These are phyloP conservation scores for Nymphicus hollandicus DNA, from an alignment of 2,113 vertebrate species.

Conservation along the genomic window DNA sequence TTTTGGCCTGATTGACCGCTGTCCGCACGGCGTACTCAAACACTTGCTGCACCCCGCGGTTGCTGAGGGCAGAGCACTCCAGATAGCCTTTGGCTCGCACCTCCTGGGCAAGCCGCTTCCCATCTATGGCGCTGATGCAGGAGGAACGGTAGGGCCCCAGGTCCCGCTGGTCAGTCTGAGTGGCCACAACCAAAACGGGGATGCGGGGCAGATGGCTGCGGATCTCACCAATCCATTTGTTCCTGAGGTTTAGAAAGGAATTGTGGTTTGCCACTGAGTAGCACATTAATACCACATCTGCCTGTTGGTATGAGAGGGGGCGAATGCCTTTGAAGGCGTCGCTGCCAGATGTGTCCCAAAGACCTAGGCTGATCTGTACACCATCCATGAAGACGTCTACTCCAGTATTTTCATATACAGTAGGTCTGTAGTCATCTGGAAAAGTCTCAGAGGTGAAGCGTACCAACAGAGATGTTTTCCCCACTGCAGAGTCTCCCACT, in stretches of 20 bases:
- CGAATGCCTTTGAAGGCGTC: conserved; percentile 90
- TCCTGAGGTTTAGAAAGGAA: conserved; percentile 84
- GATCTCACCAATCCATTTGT: conserved; percentile 89
- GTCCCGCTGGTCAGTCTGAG: conserved; percentile 93
- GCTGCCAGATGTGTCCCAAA: conserved; percentile 94
- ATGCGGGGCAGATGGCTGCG: conserved; percentile 84
- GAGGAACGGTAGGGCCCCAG: conserved; percentile 74
- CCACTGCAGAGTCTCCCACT: conserved; percentile 91
- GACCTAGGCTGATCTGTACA: conserved; percentile 89
- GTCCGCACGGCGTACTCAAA: conserved; percentile 92
- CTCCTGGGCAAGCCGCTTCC: conserved; percentile 86
- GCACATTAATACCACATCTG: conserved; percentile 91
- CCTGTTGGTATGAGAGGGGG: conserved; percentile 93
- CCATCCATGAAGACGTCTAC: conserved; percentile 97
- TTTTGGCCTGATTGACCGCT: conserved; percentile 83
- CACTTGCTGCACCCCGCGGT: conserved; percentile 93
- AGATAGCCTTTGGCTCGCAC: conserved; percentile 90
- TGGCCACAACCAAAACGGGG: conserved; percentile 91
- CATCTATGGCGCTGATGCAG: conserved; percentile 80
- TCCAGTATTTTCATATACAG: conserved; percentile 94
- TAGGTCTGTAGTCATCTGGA: conserved; percentile 90
- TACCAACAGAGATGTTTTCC: conserved; percentile 91
- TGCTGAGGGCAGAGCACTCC: conserved; percentile 92
- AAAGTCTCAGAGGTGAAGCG: conserved; percentile 96
- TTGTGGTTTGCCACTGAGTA: conserved; percentile 92